A percentile compares a stretch with the other conserved stretches of the same genome.
Conservation (phyloP, 2,113 vertebrate species). For the Muntiacus muntjak region DNA sequence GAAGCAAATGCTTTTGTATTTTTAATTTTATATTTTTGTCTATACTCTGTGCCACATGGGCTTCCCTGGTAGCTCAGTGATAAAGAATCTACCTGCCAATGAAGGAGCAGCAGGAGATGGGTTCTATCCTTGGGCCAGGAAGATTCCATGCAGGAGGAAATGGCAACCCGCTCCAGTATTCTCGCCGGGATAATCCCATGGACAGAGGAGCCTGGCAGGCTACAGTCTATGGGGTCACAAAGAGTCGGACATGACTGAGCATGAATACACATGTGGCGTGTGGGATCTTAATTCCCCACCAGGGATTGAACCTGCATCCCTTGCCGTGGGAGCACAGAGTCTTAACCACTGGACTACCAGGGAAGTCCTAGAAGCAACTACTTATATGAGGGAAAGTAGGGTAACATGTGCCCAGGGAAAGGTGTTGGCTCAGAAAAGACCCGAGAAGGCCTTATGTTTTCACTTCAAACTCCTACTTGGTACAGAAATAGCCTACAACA, state of each 20-base stretch:
- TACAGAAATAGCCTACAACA: background rate
- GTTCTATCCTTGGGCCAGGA: background rate
- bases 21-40: background rate
- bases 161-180: background rate
- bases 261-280: background rate
- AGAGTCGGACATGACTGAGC: fast-evolving
- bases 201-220: background rate
- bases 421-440: background rate
- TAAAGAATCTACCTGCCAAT: background rate
- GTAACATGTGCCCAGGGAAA: background rate
- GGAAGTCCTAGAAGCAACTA: background rate
- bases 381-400: background rate
- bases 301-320: background rate
- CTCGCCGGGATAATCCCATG: background rate
- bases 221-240: background rate
- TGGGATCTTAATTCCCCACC: background rate
- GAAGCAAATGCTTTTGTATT: background rate
- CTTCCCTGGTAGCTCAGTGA: background rate
- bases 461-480: background rate
- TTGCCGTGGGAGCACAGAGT: background rate
- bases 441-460: background rate
- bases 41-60: background rate
- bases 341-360: background rate
- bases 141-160: background rate
- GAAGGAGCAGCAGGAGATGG: background rate